A percentile compares a stretch with the other conserved stretches of the same genome.
phyloP scores from a whole-genome alignment of 2,797 vertebrate genomes.

The Potorous gilbertii region DNA sequence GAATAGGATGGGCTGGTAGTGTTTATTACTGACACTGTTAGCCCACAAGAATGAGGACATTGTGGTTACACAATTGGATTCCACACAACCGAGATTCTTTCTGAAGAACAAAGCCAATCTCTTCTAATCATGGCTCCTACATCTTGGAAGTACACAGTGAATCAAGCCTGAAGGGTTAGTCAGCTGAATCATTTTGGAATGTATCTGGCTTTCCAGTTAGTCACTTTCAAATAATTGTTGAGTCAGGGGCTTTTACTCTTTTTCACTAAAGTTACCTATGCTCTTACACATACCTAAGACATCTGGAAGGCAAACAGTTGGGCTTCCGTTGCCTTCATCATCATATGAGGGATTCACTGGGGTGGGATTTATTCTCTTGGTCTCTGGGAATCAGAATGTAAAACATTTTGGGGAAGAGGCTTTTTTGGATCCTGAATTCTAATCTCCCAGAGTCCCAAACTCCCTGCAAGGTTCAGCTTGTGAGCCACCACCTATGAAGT shows the following conservation, averaged over 20 bases:
- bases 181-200: slow-evolving; percentile 5
- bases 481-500: not conserved
- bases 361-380: slow-evolving; percentile 12
- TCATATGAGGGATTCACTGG: not conserved
- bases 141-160: not conserved
- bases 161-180: slow-evolving; percentile 50
- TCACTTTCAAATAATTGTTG: slow-evolving; percentile 18
- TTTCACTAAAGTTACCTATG: slow-evolving; percentile 51
- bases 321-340: not conserved
- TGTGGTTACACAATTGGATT: slow-evolving; percentile 54
- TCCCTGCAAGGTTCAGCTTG: not conserved
- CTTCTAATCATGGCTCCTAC: not conserved
- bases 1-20: slow-evolving; percentile 10
- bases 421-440: not conserved
- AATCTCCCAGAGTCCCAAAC: not conserved
- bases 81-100: slow-evolving; percentile 34
- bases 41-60: slow-evolving; percentile 24
- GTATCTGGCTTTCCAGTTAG: slow-evolving; percentile 42
- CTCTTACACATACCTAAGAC: not conserved
- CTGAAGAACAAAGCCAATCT: slow-evolving; percentile 55
- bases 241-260: slow-evolving; percentile 52
- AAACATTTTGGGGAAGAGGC: slow-evolving; percentile 12
- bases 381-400: slow-evolving; percentile 37
- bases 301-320: not conserved
- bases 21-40: not conserved